Evolutionary conservation across 2,113 vertebrate species (phyloP).

Genomic region (Polyodon spathula): DNA sequence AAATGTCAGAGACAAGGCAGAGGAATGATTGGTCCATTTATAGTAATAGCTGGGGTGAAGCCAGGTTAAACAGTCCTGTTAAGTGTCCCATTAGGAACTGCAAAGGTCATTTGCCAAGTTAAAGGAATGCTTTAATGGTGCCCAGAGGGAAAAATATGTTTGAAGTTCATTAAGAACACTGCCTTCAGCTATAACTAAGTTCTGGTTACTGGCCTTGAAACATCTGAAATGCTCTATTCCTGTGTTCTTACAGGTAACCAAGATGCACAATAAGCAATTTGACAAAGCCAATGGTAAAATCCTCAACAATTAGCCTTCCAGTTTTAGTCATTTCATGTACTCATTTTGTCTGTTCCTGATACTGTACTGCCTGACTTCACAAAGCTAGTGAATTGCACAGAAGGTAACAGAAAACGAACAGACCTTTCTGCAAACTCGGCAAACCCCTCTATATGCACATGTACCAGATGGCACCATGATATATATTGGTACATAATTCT

Average conservation of each 20-base stretch:
- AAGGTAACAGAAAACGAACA: slow-evolving; percentile 32
- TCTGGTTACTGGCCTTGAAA: slow-evolving; percentile 13
- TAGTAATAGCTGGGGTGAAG: slow-evolving; percentile 36
- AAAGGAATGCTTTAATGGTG: slow-evolving; percentile 18
- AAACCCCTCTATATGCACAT: no score
- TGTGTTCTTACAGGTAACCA: not conserved
- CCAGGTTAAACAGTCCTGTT: slow-evolving; percentile 44
- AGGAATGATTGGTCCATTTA: slow-evolving; percentile 39
- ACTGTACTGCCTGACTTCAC: slow-evolving; percentile 17
- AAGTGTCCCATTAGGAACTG: slow-evolving; percentile 30
- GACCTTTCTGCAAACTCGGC: slow-evolving; percentile 25
- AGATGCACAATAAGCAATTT: not conserved
- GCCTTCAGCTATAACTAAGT: slow-evolving; percentile 17
- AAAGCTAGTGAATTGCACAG: slow-evolving; percentile 12
- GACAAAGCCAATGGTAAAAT: not conserved
- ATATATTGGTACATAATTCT: slow-evolving; percentile 44
- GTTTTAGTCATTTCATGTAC: not conserved
- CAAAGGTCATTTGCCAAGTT: slow-evolving; percentile 13
- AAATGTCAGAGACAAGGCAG: slow-evolving; percentile 34
- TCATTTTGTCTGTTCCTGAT: slow-evolving; percentile 1
- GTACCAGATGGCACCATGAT: slow-evolving; percentile 51
- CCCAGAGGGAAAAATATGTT: slow-evolving; percentile 29
- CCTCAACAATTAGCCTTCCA: not conserved
- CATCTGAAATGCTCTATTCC: slow-evolving; percentile 12
- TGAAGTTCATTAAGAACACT: slow-evolving; percentile 35